phyloP scores from a whole-genome alignment of 2,113 vertebrate genomes.

The Xerus inauris region DNA sequence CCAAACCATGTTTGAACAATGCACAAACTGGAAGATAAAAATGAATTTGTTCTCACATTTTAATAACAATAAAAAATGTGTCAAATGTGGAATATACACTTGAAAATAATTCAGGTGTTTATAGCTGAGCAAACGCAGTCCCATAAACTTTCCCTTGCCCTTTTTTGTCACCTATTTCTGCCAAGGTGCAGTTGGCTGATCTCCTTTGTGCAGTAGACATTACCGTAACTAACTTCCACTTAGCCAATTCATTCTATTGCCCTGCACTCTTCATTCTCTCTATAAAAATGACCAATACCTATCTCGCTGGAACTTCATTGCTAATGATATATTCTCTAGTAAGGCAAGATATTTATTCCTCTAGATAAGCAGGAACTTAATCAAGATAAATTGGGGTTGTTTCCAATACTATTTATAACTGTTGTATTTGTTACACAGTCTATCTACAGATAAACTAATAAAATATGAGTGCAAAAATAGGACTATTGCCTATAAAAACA shows the following conservation, averaged over 20 bases:
- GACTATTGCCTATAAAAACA: neutral
- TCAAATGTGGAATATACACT: neutral
- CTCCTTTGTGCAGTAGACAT: neutral
- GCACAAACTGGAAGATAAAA: conserved; percentile 22
- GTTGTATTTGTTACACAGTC: neutral
- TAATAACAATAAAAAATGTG: conserved; percentile 13
- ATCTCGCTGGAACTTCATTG: neutral
- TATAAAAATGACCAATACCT: neutral
- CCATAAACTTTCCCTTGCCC: neutral
- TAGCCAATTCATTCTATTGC: neutral
- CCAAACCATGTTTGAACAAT: conserved; percentile 7
- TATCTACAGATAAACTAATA: neutral
- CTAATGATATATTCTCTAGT: neutral
- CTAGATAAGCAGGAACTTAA: neutral
- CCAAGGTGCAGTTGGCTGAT: neutral
- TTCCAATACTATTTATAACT: neutral
- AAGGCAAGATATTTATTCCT: neutral
- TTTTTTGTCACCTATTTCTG: neutral
- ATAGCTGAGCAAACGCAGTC: neutral
- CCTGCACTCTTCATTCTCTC: neutral
- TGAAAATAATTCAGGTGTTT: conserved; percentile 32
- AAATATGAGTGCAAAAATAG: neutral
- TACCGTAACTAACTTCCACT: neutral
- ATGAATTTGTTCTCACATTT: neutral
- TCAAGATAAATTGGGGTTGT: neutral